phyloP scores from a whole-genome alignment of 2,888 invertebrate genomes.

The Ophion ellenae region DNA sequence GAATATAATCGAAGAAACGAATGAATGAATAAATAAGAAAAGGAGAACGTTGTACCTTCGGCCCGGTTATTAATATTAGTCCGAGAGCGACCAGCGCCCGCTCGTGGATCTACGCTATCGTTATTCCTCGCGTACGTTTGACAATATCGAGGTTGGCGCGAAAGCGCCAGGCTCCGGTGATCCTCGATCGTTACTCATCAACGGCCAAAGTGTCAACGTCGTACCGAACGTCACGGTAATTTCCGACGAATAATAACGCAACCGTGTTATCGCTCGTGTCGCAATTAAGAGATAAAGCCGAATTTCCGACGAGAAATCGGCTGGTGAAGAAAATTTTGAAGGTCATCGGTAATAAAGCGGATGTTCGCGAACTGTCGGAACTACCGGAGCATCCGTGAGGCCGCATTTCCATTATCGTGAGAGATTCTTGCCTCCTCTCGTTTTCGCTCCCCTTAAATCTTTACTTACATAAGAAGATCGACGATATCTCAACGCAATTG shows the following conservation, averaged over 20 bases:
- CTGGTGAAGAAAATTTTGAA: not conserved
- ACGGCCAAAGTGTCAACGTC: not conserved
- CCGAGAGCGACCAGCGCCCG: conserved; percentile 64
- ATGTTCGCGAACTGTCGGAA: not conserved
- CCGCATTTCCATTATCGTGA: not conserved
- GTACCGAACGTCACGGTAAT: not conserved
- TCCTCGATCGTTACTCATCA: not conserved
- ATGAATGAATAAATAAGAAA: conserved; percentile 29
- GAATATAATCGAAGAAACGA: conserved; percentile 34
- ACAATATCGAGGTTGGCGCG: not conserved
- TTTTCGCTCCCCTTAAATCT: conserved; percentile 46
- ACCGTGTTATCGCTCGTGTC: not conserved
- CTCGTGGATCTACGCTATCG: conserved; percentile 12
- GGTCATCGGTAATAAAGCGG: not conserved
- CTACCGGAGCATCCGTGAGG: not conserved
- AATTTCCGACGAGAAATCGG: not conserved
- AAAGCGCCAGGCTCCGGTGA: not conserved
- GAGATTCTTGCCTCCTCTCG: conserved; percentile 28
- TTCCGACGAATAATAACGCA: not conserved
- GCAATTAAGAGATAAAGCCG: not conserved
- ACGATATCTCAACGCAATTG: conserved; percentile 80
- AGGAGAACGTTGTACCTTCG: conserved; percentile 34
- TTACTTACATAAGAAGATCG: conserved; percentile 70
- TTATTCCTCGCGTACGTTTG: not conserved
- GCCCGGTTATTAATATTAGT: conserved; percentile 22